Base-by-base conservation (phyloP, 2,888 invertebrate species). In the Baccha elongata region DNA sequence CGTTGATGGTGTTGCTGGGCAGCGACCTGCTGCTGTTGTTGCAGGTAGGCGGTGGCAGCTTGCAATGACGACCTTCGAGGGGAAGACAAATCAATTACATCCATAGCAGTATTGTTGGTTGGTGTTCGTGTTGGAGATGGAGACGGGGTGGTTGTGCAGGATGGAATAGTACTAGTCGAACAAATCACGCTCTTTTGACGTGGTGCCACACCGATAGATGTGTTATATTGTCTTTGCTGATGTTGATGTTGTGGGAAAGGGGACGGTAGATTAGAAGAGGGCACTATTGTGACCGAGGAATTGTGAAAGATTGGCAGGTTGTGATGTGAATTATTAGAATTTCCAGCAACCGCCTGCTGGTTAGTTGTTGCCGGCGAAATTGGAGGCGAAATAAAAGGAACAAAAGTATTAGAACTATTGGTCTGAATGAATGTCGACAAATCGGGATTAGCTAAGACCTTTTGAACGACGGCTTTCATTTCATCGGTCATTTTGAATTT, bases 61-160 rank as follows among this genome's bases (percentile, higher is more conserved):
- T 90, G 89, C 53, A 89, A 84, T 64, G 89, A 76, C 48, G 86
- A 91, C 89, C 92, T 91, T 87, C 91, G 92, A 69, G 91, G 91
- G 86, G 92, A 91, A 86, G 92, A 92, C 84, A 92, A 90, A 89
- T 92, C 92, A 84, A 92, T 92, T 86, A 92, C 92, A 85, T 91
- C 88, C 88, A 89, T 89, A 86, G 90, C 87, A 79, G 85, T 84
- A 79, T 74, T 84, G 76, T 78, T 84, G 65, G 44, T 73, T 87
- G 86, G 53, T 85, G 86, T 86, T 86, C 87, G 87, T 73, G 86
- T 85, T 86, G 87, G 86, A 85, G 87, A 86, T 84, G 85, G 74
- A 86, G 85, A 85, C 84, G 85, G 74, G 85, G 73, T 75, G 85
- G 85, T 75, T 84, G 76, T 78, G 85, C 81, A 85, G 84, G 81